Conservation (phyloP, 2,888 invertebrate species). For the Caenorhabditis sinica region DNA sequence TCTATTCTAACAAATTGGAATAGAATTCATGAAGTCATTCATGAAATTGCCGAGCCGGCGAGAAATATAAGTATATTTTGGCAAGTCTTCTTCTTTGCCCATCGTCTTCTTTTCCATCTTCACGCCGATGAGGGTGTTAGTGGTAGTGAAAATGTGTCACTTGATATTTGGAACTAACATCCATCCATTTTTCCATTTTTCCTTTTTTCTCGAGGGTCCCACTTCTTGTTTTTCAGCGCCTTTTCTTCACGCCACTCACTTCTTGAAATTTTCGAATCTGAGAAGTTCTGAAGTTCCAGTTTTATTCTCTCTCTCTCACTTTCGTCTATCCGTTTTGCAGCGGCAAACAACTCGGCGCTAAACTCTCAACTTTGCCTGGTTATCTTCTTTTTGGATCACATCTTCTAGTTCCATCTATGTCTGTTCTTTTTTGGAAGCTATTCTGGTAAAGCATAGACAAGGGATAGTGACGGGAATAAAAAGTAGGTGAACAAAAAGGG, state of each 20-base stretch:
- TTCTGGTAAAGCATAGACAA: background rate
- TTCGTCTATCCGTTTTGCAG: conserved; percentile 10
- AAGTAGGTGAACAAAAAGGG: conserved; percentile 14
- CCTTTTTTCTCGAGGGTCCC: conserved; percentile 6
- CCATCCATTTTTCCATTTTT: conserved; percentile 12
- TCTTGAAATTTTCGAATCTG: conserved; percentile 15
- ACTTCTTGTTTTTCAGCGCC: conserved; percentile 42
- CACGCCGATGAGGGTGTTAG: background rate
- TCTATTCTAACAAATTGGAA: conserved; percentile 27
- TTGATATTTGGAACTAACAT: conserved; percentile 55
- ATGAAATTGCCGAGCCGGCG: conserved; percentile 30
- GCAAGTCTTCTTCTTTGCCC: background rate
- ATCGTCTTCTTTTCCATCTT: background rate
- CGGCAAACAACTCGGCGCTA: background rate
- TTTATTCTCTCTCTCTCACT: conserved; percentile 12
- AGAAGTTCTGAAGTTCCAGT: background rate
- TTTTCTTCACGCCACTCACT: conserved; percentile 18
- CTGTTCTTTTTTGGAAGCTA: conserved; percentile 11
- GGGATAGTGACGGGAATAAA: conserved; percentile 11
- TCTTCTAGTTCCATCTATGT: conserved; percentile 19
- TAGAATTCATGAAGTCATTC: conserved; percentile 44
- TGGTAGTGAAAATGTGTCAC: conserved; percentile 47
- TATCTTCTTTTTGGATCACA: conserved; percentile 29
- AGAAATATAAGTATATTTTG: conserved; percentile 38
- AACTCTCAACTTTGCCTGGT: conserved; percentile 15